These are phyloP conservation scores for Nomada hirtipes DNA, from an alignment of 2,888 invertebrate genomes.

Conservation along the genomic window DNA sequence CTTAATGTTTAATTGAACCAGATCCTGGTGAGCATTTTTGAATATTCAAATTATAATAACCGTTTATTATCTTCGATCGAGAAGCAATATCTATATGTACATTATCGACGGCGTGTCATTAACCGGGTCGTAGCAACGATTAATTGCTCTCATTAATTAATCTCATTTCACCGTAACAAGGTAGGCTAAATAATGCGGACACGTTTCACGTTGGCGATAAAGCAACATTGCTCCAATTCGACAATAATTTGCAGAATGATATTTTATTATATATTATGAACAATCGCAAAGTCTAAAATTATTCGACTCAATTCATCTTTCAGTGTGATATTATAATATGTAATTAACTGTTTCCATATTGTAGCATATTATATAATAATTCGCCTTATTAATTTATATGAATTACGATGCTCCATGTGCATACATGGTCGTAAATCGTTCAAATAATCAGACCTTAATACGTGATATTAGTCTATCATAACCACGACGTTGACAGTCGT, in stretches of 20 bases:
- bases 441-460: too few relatives aligned
- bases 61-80: neutral
- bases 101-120: neutral
- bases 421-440: too few relatives aligned
- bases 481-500: too few relatives aligned
- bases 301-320: too few relatives aligned
- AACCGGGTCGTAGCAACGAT: constrained; percentile 2
- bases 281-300: too few relatives aligned
- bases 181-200: neutral
- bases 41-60: neutral
- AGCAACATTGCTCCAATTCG: neutral
- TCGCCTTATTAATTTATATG: too few relatives aligned
- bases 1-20: constrained; percentile 5
- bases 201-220: neutral
- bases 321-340: too few relatives aligned
- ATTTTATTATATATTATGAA: too few relatives aligned
- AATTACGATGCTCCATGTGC: too few relatives aligned
- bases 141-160: constrained; percentile 22
- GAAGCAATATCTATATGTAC: neutral
- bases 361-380: too few relatives aligned
- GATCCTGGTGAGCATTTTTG: neutral
- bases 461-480: neutral
- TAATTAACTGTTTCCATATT: too few relatives aligned
- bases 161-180: neutral
- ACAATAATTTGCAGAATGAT: too few relatives aligned